A percentile compares a stretch with the other conserved stretches of the same genome.
These are phyloP conservation scores for Venustaconcha ellipsiformis DNA, from an alignment of 1,140 invertebrate species.

Conservation along the genomic window DNA sequence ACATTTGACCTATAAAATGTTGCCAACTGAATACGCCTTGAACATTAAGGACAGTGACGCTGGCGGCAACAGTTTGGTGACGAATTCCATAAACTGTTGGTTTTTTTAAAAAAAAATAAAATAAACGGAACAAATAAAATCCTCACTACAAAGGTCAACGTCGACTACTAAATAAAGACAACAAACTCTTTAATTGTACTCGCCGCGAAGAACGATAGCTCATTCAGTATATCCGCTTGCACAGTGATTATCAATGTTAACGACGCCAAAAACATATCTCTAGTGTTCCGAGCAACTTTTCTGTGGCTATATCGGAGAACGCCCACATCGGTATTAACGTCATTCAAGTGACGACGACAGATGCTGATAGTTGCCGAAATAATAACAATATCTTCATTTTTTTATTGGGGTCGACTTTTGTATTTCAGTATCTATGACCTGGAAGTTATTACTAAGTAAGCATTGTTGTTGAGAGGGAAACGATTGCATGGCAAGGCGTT, in stretches of 20 bases:
- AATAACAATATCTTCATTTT: constrained; percentile 23
- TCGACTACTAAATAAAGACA: constrained; percentile 29
- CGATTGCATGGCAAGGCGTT: constrained; percentile 2
- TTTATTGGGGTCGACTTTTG: constrained; percentile 5
- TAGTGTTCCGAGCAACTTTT: constrained; percentile 16
- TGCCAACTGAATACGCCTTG: background rate
- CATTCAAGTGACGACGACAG: constrained; percentile 12
- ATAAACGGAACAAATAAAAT: constrained; percentile 18
- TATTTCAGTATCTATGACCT: constrained; percentile 13
- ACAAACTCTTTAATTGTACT: constrained; percentile 27
- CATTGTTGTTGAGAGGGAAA: constrained; percentile 35
- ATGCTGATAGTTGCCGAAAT: constrained; percentile 18
- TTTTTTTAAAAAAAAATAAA: background rate
- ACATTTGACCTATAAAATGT: constrained; percentile 1
- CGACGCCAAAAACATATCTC: constrained; percentile 30
- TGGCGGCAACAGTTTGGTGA: constrained; percentile 35
- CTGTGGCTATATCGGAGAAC: constrained; percentile 17
- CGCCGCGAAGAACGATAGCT: constrained; percentile 14
- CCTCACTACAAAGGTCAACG: constrained; percentile 3
- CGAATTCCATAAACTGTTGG: constrained; percentile 28
- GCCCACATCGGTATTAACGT: constrained; percentile 7
- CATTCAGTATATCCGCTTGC: constrained; percentile 11
- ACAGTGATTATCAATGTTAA: constrained; percentile 30
- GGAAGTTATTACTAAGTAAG: constrained; percentile 13
- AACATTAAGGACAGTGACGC: constrained; percentile 34